Evolutionary conservation across 2,797 vertebrate genomes (phyloP).

Genomic region (Delichon dasypus): DNA sequence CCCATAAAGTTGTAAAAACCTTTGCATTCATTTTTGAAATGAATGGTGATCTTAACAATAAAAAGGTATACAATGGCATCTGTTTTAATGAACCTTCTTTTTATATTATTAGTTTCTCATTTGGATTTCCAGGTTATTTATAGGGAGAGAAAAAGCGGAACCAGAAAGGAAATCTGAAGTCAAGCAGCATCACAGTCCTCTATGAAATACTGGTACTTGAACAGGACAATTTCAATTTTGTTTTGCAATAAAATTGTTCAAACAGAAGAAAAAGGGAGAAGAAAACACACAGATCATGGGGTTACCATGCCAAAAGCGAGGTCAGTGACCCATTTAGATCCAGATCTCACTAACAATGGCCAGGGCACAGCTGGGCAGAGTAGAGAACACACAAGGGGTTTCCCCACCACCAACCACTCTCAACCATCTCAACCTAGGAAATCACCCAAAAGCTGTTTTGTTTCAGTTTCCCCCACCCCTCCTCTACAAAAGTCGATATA

Average conservation of each 20-base stretch:
- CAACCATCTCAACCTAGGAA: rapidly evolving
- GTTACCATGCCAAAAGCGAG: neutral
- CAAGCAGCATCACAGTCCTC: neutral
- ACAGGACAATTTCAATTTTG: neutral
- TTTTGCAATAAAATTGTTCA: neutral
- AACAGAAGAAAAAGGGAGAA: neutral
- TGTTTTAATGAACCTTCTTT: neutral
- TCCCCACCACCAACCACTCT: neutral
- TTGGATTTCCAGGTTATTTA: slow-evolving; percentile 15
- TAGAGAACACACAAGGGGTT: neutral
- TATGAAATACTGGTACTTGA: neutral
- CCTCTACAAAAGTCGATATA: neutral
- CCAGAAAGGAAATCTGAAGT: neutral
- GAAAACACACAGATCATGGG: neutral
- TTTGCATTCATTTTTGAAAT: neutral
- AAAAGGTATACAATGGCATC: neutral
- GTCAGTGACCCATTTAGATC: neutral
- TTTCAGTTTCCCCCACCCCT: rapidly evolving
- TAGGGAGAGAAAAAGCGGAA: neutral
- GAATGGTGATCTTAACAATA: neutral
- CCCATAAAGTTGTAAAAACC: neutral
- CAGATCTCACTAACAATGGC: rapidly evolving
- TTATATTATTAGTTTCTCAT: neutral
- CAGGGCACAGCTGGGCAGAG: neutral
- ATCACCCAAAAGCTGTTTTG: neutral